Evolutionary conservation across 2,888 invertebrate genomes (phyloP).

Genomic region (Alitta virens): DNA sequence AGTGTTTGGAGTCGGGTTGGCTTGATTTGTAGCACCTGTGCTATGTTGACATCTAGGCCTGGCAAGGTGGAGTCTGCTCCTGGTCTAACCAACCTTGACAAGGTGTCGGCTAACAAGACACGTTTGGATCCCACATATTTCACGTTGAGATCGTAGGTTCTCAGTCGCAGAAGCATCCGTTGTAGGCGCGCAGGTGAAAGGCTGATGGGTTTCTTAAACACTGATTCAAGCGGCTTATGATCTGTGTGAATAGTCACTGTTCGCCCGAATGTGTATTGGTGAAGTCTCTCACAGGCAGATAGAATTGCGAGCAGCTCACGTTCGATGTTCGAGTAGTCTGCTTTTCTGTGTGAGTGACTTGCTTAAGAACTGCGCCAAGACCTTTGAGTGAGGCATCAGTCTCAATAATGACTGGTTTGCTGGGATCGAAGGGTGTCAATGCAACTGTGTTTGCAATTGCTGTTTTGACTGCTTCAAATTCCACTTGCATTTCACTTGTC

Average conservation of each 20-base stretch:
- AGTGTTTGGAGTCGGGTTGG: too few relatives aligned
- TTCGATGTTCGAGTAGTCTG: constrained; percentile 32
- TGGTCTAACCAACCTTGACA: too few relatives aligned
- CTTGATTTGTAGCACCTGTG: too few relatives aligned
- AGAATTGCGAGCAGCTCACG: constrained; percentile 30
- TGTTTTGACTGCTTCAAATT: neutral
- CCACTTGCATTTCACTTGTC: constrained; percentile 3
- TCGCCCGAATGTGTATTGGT: constrained; percentile 29
- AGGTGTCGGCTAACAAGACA: too few relatives aligned
- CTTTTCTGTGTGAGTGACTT: constrained; percentile 32
- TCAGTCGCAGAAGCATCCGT: constrained; percentile 10
- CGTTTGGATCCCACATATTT: constrained; percentile 1
- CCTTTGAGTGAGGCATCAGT: constrained; percentile 21
- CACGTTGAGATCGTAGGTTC: constrained; percentile 20
- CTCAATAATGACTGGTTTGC: constrained; percentile 5
- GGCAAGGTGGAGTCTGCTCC: too few relatives aligned
- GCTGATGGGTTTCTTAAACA: constrained; percentile 14
- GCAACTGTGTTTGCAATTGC: neutral
- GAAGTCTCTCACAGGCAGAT: constrained; percentile 31
- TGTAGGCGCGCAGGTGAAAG: constrained; percentile 15
- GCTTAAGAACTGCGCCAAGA: constrained; percentile 32
- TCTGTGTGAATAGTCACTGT: constrained; percentile 29
- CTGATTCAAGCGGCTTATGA: constrained; percentile 30
- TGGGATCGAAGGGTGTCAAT: constrained; percentile 14
- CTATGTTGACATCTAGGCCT: too few relatives aligned